Evolutionary conservation across 2,888 invertebrate genomes (phyloP).

Genomic region (Zhengitettix transpicula): DNA sequence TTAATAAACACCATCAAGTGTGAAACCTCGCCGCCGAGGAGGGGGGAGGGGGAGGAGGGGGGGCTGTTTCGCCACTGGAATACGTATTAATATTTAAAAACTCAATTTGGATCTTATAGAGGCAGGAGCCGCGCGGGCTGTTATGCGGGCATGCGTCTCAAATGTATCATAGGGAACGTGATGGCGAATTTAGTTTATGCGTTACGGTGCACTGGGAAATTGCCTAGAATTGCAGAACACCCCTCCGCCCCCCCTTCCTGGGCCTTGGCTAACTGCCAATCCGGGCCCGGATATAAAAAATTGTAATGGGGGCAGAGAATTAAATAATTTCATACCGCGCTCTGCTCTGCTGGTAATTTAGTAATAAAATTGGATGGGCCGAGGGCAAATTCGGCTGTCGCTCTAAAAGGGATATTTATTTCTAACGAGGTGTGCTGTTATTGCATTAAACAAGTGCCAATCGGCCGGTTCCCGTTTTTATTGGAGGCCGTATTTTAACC

Average conservation of each 20-base stretch:
- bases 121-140: background rate
- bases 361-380: background rate
- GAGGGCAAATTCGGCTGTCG: background rate
- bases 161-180: constrained; percentile 1
- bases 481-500: background rate
- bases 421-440: background rate
- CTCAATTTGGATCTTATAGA: constrained; percentile 12
- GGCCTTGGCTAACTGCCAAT: too few species aligned
- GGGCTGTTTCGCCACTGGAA: background rate
- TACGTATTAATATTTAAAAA: constrained; percentile 11
- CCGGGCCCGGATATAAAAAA: background rate
- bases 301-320: background rate
- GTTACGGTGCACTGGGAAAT: background rate
- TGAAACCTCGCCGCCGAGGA: constrained; percentile 1
- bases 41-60: background rate
- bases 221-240: background rate
- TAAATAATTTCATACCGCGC: background rate
- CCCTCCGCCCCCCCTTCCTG: background rate
- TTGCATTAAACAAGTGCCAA: background rate
- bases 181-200: background rate
- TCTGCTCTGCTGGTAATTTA: background rate
- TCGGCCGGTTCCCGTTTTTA: background rate
- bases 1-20: constrained; percentile 13
- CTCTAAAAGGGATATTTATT: background rate
- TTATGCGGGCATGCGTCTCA: background rate